Conservation (phyloP, 2,797 vertebrate species). For the Macroramphosus scolopax region DNA sequence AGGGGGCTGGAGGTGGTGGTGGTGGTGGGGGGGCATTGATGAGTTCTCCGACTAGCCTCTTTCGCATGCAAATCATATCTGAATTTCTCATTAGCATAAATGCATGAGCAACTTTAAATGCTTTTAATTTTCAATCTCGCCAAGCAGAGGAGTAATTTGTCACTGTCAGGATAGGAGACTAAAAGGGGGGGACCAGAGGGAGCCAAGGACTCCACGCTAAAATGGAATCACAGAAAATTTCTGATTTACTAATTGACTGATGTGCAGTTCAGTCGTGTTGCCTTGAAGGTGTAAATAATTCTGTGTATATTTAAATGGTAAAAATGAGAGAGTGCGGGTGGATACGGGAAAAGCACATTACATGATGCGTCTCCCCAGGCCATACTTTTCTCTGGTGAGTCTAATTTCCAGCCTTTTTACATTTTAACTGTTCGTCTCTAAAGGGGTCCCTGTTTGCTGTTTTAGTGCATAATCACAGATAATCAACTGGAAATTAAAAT, state of each 20-base stretch:
- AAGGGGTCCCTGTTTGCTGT: constrained; percentile 58
- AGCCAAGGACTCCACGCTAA: constrained; percentile 92
- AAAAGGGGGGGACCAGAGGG: constrained; percentile 81
- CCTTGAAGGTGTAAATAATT: constrained; percentile 99
- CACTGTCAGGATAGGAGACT: constrained; percentile 99
- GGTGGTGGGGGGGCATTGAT: constrained; percentile 78
- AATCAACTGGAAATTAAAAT: constrained; percentile 76
- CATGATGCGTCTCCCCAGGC: constrained; percentile 67
- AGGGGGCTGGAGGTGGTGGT: constrained; percentile 57
- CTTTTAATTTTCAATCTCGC: constrained; percentile 99
- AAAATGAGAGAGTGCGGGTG: constrained; percentile 66
- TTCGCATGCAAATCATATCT: constrained; percentile 99
- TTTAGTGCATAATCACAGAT: constrained; percentile 71
- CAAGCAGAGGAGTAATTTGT: constrained; percentile 99
- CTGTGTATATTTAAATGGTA: constrained; percentile 78
- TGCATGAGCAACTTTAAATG: constrained; percentile 99
- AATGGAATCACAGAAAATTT: constrained; percentile 99
- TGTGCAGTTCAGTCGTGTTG: constrained; percentile 94
- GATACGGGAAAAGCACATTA: constrained; percentile 77
- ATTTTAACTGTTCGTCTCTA: constrained; percentile 54
- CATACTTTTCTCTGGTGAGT: constrained; percentile 77
- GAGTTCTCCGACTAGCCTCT: constrained; percentile 97
- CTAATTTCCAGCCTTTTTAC: constrained; percentile 63
- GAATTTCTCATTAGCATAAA: constrained; percentile 99
- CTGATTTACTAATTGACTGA: constrained; percentile 99